Percentiles rank a stretch among this genome's conserved stretches.
Evolutionary conservation across 2,797 vertebrate species (phyloP).

Genomic region (Remorina albescens): DNA sequence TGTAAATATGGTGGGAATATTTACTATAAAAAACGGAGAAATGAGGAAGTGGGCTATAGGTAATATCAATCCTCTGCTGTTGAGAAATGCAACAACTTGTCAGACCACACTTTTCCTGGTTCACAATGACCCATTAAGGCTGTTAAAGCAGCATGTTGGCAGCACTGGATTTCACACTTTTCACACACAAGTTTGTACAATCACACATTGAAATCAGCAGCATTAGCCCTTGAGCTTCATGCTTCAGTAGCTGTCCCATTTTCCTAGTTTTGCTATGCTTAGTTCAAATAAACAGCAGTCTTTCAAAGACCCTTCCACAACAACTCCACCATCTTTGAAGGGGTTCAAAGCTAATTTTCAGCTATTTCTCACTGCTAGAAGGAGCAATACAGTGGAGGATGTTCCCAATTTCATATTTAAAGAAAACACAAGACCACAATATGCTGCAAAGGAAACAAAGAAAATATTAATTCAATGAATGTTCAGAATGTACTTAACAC

Average conservation of each 20-base stretch:
- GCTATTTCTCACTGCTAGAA: not conserved
- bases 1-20: too few relatives aligned
- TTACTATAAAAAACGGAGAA: conserved; percentile 14
- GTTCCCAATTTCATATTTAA: conserved; percentile 12
- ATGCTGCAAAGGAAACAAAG: not conserved
- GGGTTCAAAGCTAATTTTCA: conserved; percentile 14
- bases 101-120: conserved; percentile 15
- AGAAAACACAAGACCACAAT: conserved; percentile 4
- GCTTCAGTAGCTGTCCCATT: conserved; percentile 1
- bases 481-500: conserved; percentile 21
- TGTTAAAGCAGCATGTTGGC: conserved; percentile 37
- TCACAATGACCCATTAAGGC: conserved; percentile 48
- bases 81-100: conserved; percentile 37
- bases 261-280: conserved; percentile 3
- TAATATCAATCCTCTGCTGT: conserved; percentile 4
- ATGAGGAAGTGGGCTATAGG: not conserved
- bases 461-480: not conserved
- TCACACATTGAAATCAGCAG: conserved; percentile 45
- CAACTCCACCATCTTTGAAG: conserved; percentile 7
- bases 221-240: conserved; percentile 36
- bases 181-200: conserved; percentile 26
- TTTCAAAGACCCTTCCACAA: conserved; percentile 25
- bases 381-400: not conserved
- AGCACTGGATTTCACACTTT: conserved; percentile 22
- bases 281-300: conserved; percentile 36